phyloP scores from a whole-genome alignment of 2,888 invertebrate species.

The Perizoma affinitatum region DNA sequence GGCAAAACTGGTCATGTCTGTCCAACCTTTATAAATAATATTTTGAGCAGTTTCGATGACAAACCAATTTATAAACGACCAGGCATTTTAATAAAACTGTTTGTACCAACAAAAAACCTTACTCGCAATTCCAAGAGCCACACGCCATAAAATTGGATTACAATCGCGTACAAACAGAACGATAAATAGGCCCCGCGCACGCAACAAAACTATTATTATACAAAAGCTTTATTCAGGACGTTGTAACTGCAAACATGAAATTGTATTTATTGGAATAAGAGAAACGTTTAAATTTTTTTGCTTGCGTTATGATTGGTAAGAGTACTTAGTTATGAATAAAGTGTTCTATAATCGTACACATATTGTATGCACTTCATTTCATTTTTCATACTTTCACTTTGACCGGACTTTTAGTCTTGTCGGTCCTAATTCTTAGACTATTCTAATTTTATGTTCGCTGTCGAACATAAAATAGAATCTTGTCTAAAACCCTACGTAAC shows the following conservation, averaged over 20 bases:
- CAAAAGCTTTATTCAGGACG: slow-evolving; percentile 12
- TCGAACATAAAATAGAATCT: too few species aligned
- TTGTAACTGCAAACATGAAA: slow-evolving; percentile 8
- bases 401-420: too few species aligned
- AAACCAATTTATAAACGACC: slow-evolving; percentile 15
- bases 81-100: slow-evolving; percentile 14
- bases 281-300: background rate
- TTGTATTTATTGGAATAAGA: background rate
- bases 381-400: too few species aligned
- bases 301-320: too few species aligned
- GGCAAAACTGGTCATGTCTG: too few species aligned
- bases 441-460: too few species aligned
- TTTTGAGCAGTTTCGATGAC: background rate
- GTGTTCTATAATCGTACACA: too few species aligned
- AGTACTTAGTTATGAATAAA: too few species aligned
- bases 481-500: too few species aligned
- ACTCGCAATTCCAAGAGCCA: slow-evolving; percentile 19
- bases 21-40: background rate
- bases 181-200: slow-evolving; percentile 35
- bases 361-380: too few species aligned
- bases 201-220: slow-evolving; percentile 29
- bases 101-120: slow-evolving; percentile 14
- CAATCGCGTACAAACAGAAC: slow-evolving; percentile 36
- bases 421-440: too few species aligned
- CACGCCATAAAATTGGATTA: slow-evolving; percentile 35